Evolutionary conservation across 1,140 invertebrate species (phyloP).

Genomic region (Drosophila ambigua): DNA sequence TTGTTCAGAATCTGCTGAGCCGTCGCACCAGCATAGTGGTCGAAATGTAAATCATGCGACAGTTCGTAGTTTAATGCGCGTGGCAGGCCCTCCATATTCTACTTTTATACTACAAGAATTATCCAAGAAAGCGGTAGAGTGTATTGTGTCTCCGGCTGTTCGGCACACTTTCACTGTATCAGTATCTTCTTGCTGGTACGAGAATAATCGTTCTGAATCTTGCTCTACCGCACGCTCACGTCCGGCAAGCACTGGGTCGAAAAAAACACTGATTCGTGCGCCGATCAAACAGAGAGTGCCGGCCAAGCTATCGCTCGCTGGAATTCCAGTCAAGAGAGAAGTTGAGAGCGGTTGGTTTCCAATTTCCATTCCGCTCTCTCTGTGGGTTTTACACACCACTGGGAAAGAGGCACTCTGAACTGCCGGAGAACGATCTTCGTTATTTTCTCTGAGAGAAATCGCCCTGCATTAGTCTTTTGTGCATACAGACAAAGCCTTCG

Average conservation of each 20-base stretch:
- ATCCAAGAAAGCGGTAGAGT: constrained; percentile 21
- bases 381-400: constrained; percentile 72
- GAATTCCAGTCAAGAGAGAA: constrained; percentile 66
- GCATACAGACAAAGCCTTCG: constrained; percentile 71
- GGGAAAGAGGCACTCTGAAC: constrained; percentile 39
- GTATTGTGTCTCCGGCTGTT: constrained; percentile 33
- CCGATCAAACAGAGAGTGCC: too few species aligned
- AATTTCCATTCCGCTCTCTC: constrained; percentile 28
- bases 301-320: constrained; percentile 25
- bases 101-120: constrained; percentile 37
- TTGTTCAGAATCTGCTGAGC: constrained; percentile 74
- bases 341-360: neutral
- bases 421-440: constrained; percentile 40
- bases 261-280: constrained; percentile 72
- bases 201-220: constrained; percentile 14
- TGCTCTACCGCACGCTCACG: constrained; percentile 45
- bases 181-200: constrained; percentile 29
- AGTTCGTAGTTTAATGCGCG: constrained; percentile 78
- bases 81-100: constrained; percentile 66
- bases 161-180: constrained; percentile 69
- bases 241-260: constrained; percentile 55
- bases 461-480: constrained; percentile 61
- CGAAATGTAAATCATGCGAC: constrained; percentile 75
- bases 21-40: constrained; percentile 58
- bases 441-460: constrained; percentile 30